A percentile compares a stretch with the other conserved stretches of the same genome.
Conservation (phyloP, 2,888 invertebrate species). For the Lasius platythorax region DNA sequence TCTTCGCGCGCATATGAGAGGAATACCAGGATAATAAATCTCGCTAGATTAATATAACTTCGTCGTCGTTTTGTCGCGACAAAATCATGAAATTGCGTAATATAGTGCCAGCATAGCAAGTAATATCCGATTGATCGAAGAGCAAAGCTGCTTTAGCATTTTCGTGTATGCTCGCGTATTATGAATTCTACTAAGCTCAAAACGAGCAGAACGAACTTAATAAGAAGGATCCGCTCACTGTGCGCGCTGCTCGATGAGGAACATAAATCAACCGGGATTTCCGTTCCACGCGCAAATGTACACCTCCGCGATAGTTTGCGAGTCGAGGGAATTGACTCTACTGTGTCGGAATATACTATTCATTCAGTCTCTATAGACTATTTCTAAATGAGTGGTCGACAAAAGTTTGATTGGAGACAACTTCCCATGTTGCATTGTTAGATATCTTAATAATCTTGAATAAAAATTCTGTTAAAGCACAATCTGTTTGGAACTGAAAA, state of each 20-base stretch:
- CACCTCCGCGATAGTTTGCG: slow-evolving; percentile 19
- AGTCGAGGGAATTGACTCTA: slow-evolving; percentile 7
- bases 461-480: neutral
- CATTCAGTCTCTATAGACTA: neutral
- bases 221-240: slow-evolving; percentile 16
- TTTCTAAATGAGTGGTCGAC: neutral
- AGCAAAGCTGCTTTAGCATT: slow-evolving; percentile 44
- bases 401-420: slow-evolving; percentile 5
- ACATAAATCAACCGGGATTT: slow-evolving; percentile 37
- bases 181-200: slow-evolving; percentile 33
- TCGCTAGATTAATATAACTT: neutral
- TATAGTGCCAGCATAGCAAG: neutral
- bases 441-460: neutral
- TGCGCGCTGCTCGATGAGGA: neutral
- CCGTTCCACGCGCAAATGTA: slow-evolving; percentile 18
- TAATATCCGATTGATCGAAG: slow-evolving; percentile 43
- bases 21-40: slow-evolving; percentile 14
- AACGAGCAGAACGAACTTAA: slow-evolving; percentile 41
- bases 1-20: neutral
- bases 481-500: neutral
- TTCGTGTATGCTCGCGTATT: slow-evolving; percentile 27
- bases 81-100: slow-evolving; percentile 16
- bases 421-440: neutral
- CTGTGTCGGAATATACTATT: neutral
- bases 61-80: neutral